These are phyloP conservation scores for Pseudococcus jackbeardsleyi DNA, from an alignment of 2,888 invertebrate genomes.

Conservation along the genomic window DNA sequence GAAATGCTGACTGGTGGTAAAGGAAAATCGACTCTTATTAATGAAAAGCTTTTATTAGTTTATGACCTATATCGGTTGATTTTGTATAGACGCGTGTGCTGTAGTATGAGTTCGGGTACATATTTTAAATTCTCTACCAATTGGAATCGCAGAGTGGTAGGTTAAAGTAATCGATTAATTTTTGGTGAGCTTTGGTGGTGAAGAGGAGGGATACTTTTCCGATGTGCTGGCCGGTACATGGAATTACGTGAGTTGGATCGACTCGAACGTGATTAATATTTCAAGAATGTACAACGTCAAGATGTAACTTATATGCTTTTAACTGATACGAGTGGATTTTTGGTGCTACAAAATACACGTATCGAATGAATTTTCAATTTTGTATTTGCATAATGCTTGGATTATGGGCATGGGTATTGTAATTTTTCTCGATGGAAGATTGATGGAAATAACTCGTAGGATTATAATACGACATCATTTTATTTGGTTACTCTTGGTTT, in stretches of 20 bases:
- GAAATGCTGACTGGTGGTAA: conserved; percentile 30
- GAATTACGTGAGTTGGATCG: conserved; percentile 22
- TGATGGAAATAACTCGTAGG: no score
- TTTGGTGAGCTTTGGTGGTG: not conserved
- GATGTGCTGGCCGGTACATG: not conserved
- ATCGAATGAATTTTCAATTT: conserved; percentile 8
- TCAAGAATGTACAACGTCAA: conserved; percentile 5
- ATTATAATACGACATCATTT: no score
- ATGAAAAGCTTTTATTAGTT: not conserved
- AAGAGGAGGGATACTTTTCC: not conserved
- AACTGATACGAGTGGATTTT: not conserved
- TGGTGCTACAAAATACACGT: not conserved
- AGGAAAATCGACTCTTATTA: not conserved
- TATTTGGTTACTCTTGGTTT: no score
- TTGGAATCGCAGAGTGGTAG: not conserved
- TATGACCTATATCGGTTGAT: not conserved
- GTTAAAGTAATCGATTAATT: conserved; percentile 18
- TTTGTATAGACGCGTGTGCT: not conserved
- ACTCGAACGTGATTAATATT: conserved; percentile 34
- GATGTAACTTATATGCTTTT: conserved; percentile 1
- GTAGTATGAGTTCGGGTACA: no score
- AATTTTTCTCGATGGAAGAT: no score
- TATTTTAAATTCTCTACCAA: conserved; percentile 28
- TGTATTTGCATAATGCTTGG: not conserved
- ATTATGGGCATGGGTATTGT: not conserved